These are phyloP conservation scores for Trachelus troglodyta DNA, from an alignment of 2,888 invertebrate genomes.

Conservation along the genomic window DNA sequence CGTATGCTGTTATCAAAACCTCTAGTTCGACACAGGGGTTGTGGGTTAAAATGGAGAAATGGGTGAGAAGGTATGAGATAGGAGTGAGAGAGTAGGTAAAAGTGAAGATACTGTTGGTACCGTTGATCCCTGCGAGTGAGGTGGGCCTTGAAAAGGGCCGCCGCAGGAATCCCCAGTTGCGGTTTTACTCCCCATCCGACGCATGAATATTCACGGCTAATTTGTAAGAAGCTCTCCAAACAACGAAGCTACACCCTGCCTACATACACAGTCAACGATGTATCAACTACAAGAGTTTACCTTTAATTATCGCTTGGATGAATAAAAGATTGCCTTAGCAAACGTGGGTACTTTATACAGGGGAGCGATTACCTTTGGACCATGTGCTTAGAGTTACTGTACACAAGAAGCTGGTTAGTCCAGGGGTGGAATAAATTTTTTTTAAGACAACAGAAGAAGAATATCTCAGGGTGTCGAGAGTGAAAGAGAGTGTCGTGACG, in stretches of 20 bases:
- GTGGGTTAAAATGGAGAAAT: background rate
- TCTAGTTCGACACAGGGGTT: background rate
- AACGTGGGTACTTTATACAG: background rate
- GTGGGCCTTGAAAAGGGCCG: background rate
- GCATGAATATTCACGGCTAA: conserved; percentile 64
- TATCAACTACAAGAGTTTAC: conserved; percentile 53
- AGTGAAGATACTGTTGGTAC: background rate
- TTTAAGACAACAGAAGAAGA: background rate
- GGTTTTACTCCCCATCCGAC: conserved; percentile 35
- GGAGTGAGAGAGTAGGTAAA: background rate
- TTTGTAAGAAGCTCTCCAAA: conserved; percentile 63
- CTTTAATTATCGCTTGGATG: conserved; percentile 61
- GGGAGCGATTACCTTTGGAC: background rate
- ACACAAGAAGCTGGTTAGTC: background rate
- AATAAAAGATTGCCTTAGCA: conserved; percentile 50
- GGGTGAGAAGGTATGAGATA: background rate
- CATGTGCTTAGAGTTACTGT: background rate
- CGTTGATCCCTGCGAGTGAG: background rate
- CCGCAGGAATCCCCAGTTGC: background rate
- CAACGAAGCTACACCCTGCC: conserved; percentile 37
- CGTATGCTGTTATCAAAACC: background rate
- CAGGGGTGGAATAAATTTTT: background rate
- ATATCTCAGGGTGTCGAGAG: background rate
- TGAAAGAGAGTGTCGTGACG: background rate
- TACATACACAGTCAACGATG: conserved; percentile 22